Evolutionary conservation across 2,888 invertebrate genomes (phyloP), one percentile per base, ranked within the genome.

Genomic region (Parnassius apollo): DNA sequence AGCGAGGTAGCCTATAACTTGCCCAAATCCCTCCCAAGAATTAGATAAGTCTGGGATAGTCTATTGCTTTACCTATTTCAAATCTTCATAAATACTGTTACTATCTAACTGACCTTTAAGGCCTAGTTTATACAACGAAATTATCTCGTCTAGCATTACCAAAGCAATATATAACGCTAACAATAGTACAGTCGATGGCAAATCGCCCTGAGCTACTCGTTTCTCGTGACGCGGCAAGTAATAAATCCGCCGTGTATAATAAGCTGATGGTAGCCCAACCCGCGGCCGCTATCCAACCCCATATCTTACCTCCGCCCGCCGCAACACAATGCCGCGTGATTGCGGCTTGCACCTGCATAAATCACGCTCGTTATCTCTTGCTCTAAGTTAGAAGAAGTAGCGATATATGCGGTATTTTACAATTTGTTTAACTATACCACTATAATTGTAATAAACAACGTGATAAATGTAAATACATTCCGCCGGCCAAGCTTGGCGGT

Each of bases 341-440:
- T 87, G 85, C 85, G 81, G 80, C 75, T 74, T 78, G 79, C 81
- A 79, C 81, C 86, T 86, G 85, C 86, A 86, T 86, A 86, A 85
- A 86, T 86, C 86, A 82, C 76, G 69, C 76, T 74, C 71, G 74
- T 75, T 75, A 75, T 64, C 62, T 59, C 53, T 12, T 56, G 69
- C 68, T 57, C 2, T 66, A 73, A 75, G 68, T 48, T 58, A 69
- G 42, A 65, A 62, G 66, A 50, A 42, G 0, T 9, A 63, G 68
- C 65, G 69, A 62, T 4, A 12, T n/a, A 49, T 12, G 13, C 46
- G 12, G n/a, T 46, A 46, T n/a, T 12, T 7, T n/a, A 7, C 46
- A 11, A n/a, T n/a, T 46, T 46, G 46, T 46, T 46, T 46, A n/a
- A 46, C 12, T 46, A 7, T 8, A 51, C 48, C 13, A 48, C 7